These are phyloP conservation scores for Stegodyphus mimosarum DNA, from an alignment of 1,140 invertebrate species.

Conservation along the genomic window DNA sequence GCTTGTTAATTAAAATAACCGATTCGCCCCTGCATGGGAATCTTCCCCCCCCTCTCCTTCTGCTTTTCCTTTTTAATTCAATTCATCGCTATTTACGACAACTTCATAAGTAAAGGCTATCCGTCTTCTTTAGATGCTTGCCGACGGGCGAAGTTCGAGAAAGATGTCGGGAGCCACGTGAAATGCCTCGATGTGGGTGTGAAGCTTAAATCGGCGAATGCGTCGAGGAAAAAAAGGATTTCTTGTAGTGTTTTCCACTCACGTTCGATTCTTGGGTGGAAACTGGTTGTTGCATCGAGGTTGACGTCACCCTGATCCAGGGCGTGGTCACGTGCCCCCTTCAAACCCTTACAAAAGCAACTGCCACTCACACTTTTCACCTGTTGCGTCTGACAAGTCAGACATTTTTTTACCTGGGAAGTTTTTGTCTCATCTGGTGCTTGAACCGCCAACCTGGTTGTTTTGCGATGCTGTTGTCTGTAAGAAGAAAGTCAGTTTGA, in stretches of 20 bases:
- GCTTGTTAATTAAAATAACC: slow-evolving; percentile 25
- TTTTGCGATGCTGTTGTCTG: too few relatives aligned
- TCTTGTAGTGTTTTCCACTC: slow-evolving; percentile 10
- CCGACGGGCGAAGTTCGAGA: slow-evolving; percentile 2
- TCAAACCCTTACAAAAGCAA: slow-evolving; percentile 17
- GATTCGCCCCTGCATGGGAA: not conserved
- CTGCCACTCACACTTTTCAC: slow-evolving; percentile 25
- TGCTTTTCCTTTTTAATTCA: not conserved
- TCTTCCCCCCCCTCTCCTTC: not conserved
- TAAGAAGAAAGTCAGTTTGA: too few relatives aligned
- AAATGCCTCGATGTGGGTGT: not conserved
- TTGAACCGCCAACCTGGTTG: not conserved
- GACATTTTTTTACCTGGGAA: too few relatives aligned
- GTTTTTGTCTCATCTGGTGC: not conserved
- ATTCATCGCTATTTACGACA: slow-evolving; percentile 37
- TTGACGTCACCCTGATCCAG: slow-evolving; percentile 10
- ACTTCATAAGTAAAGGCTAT: slow-evolving; percentile 35
- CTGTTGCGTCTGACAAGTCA: slow-evolving; percentile 29
- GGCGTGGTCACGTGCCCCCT: slow-evolving; percentile 25
- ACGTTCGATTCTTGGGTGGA: slow-evolving; percentile 20
- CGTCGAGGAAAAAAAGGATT: not conserved
- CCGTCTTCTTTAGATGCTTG: slow-evolving; percentile 22
- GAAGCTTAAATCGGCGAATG: not conserved
- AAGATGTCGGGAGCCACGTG: not conserved
- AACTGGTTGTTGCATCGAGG: slow-evolving; percentile 3